A percentile compares a stretch with the other conserved stretches of the same genome.
Evolutionary conservation across 1,140 invertebrate genomes (phyloP).

Genomic region (Chironomus tepperi): DNA sequence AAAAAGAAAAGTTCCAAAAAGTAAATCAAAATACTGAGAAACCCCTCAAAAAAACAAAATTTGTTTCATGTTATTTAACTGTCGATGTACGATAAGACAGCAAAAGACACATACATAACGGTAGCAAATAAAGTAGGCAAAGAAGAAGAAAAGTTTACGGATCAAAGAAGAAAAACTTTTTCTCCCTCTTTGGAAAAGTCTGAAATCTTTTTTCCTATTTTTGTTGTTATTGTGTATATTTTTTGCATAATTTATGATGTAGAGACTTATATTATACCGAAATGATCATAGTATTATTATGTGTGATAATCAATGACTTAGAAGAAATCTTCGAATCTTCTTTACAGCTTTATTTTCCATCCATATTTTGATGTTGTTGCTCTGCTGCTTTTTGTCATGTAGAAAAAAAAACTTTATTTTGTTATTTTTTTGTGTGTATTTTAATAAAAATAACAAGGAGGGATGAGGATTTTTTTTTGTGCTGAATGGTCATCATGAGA

Average conservation of each 20-base stretch:
- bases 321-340: slow-evolving; percentile 13
- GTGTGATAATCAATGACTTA: slow-evolving; percentile 18
- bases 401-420: neutral
- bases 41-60: no score
- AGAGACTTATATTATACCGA: slow-evolving; percentile 8
- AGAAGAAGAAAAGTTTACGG: slow-evolving; percentile 6
- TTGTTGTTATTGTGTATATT: slow-evolving; percentile 14
- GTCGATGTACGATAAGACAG: slow-evolving; percentile 5
- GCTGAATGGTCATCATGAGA: neutral
- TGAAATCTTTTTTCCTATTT: neutral
- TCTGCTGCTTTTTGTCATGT: neutral
- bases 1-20: no score
- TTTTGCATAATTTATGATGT: slow-evolving; percentile 14
- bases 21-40: no score
- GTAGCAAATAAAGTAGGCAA: neutral
- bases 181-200: neutral
- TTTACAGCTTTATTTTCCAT: neutral
- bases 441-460: neutral
- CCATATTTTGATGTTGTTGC: slow-evolving; percentile 16
- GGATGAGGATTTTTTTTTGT: neutral
- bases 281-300: slow-evolving; percentile 20
- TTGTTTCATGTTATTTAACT: neutral
- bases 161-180: slow-evolving; percentile 1
- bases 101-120: neutral
- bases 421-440: neutral